Percentiles rank a stretch among this genome's conserved stretches.
phyloP scores from a whole-genome alignment of 2,113 vertebrate species.

The Oncorhynchus nerka region DNA sequence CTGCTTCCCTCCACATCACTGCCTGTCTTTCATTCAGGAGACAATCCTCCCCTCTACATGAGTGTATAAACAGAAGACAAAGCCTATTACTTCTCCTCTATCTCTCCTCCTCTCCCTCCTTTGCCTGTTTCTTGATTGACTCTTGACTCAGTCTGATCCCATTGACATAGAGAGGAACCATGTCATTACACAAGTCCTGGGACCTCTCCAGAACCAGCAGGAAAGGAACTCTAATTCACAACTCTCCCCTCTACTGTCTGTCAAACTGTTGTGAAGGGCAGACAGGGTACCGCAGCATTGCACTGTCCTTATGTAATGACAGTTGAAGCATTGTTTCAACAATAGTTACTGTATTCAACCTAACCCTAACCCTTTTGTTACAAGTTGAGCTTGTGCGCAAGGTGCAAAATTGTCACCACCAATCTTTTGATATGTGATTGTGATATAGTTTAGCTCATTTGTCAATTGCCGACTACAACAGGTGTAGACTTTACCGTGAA shows the following conservation, averaged over 20 bases:
- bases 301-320: neutral
- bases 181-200: neutral
- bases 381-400: too few species aligned
- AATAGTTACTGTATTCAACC: too few species aligned
- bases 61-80: neutral
- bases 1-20: neutral
- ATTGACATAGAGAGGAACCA: neutral
- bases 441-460: too few species aligned
- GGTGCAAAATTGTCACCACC: too few species aligned
- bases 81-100: conserved; percentile 2
- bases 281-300: neutral
- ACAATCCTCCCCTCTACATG: neutral
- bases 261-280: neutral
- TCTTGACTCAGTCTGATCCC: conserved; percentile 18
- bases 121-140: neutral
- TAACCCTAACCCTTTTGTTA: too few species aligned
- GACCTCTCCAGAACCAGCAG: conserved; percentile 16
- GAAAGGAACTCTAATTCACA: conserved; percentile 8
- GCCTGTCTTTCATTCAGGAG: neutral
- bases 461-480: too few species aligned
- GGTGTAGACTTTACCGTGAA: too few species aligned
- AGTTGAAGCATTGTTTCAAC: neutral
- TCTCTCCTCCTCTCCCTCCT: neutral
- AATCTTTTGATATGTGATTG: too few species aligned
- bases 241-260: neutral